phyloP scores from a whole-genome alignment of 2,113 vertebrate species.

The Elgaria multicarinata region DNA sequence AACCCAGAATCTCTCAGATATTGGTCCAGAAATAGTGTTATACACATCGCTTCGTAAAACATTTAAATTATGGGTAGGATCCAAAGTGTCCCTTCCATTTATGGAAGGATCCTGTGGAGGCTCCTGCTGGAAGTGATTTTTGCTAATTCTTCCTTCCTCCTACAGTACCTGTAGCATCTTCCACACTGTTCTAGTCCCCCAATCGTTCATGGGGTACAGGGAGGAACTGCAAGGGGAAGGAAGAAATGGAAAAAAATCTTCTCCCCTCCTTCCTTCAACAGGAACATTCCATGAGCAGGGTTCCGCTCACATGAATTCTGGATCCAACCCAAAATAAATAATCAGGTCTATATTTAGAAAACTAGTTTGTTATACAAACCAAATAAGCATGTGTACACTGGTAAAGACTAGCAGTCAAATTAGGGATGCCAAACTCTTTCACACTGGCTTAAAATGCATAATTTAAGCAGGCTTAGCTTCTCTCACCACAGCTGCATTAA shows the following conservation, averaged over 20 bases:
- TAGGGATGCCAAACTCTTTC: too few species aligned
- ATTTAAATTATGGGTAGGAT: neutral
- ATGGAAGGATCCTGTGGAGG: neutral
- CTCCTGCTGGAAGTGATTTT: neutral
- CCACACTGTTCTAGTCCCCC: neutral
- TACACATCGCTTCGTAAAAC: neutral
- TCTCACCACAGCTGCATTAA: neutral
- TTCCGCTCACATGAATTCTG: neutral
- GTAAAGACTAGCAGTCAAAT: neutral
- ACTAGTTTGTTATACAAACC: neutral
- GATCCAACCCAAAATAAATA: neutral
- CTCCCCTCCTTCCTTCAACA: neutral
- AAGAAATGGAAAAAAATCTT: neutral
- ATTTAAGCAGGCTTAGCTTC: neutral
- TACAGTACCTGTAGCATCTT: neutral
- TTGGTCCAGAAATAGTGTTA: accelerated
- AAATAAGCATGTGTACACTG: neutral
- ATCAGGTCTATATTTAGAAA: neutral
- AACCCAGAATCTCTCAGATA: neutral
- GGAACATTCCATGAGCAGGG: neutral
- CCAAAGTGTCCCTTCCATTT: too few species aligned
- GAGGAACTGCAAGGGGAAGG: neutral
- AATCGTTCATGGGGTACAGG: neutral
- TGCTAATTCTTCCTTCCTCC: neutral
- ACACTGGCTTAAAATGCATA: neutral